Percentiles rank a stretch among this genome's conserved stretches.
These are phyloP conservation scores for Phainopepla nitens DNA, from an alignment of 2,113 vertebrate genomes.

Conservation along the genomic window DNA sequence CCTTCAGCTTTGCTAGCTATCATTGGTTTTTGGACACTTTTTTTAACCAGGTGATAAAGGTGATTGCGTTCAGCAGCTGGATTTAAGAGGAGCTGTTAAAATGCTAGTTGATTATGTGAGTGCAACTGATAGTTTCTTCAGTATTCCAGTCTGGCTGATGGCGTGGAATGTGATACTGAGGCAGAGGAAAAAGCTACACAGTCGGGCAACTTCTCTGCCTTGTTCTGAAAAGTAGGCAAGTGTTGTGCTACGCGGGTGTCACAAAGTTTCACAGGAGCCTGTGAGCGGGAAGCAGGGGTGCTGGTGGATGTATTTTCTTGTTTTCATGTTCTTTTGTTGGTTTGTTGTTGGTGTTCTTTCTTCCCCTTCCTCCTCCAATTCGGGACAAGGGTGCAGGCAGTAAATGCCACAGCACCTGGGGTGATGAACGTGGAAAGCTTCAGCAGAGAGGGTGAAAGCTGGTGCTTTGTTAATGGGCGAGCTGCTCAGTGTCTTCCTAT, in stretches of 20 bases:
- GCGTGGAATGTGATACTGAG: fast-evolving
- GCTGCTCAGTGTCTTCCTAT: background rate
- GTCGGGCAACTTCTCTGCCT: background rate
- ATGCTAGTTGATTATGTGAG: background rate
- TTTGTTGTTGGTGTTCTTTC: background rate
- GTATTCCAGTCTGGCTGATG: fast-evolving
- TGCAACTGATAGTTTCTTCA: background rate
- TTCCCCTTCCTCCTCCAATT: background rate
- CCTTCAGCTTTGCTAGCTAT: background rate
- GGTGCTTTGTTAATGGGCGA: background rate
- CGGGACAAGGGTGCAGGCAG: background rate
- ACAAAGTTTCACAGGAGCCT: background rate
- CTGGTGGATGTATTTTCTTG: background rate
- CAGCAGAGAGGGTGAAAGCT: background rate
- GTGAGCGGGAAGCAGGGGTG: background rate
- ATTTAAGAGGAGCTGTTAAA: conserved; percentile 17
- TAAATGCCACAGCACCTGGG: background rate
- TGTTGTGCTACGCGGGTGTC: background rate
- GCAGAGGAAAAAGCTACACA: background rate
- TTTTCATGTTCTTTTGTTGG: background rate
- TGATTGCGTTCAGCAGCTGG: background rate
- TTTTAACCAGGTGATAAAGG: background rate
- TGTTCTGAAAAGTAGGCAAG: background rate
- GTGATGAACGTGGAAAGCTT: background rate
- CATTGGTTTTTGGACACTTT: background rate